Percentiles rank a stretch among this genome's conserved stretches.
phyloP scores from a whole-genome alignment of 2,113 vertebrate species.

The Pseudonaja textilis region DNA sequence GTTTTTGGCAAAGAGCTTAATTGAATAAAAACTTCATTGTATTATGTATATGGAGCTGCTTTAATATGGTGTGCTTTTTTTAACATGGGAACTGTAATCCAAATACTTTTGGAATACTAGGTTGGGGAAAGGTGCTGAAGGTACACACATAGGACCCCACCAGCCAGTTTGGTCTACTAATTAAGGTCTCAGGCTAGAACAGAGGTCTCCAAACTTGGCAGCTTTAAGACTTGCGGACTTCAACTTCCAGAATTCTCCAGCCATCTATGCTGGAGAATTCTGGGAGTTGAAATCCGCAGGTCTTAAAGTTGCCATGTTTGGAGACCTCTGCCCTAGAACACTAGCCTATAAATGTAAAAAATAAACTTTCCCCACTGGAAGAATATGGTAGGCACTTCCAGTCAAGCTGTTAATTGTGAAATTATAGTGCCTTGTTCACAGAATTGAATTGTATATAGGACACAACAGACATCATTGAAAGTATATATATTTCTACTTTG shows the following conservation, averaged over 20 bases:
- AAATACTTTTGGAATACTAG: neutral
- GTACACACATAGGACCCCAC: neutral
- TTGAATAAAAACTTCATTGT: neutral
- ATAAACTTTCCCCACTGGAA: neutral
- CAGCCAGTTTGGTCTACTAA: neutral
- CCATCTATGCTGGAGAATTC: too few species aligned
- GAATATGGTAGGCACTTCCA: neutral
- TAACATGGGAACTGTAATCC: neutral
- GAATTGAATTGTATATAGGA: neutral
- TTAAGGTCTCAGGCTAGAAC: neutral
- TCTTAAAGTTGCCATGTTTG: too few species aligned
- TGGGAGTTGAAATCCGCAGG: too few species aligned
- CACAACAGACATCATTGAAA: neutral
- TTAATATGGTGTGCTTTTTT: neutral
- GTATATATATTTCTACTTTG: neutral
- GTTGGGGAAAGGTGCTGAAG: neutral
- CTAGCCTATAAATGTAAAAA: too few species aligned
- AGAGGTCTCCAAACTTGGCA: too few species aligned
- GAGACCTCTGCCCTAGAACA: too few species aligned
- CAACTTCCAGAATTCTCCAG: too few species aligned
- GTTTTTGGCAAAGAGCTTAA: neutral
- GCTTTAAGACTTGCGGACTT: too few species aligned
- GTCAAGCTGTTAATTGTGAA: neutral
- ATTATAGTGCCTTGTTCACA: neutral
- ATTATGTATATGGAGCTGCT: neutral